Conservation (phyloP, 2,113 vertebrate species). For the Colaptes auratus region DNA sequence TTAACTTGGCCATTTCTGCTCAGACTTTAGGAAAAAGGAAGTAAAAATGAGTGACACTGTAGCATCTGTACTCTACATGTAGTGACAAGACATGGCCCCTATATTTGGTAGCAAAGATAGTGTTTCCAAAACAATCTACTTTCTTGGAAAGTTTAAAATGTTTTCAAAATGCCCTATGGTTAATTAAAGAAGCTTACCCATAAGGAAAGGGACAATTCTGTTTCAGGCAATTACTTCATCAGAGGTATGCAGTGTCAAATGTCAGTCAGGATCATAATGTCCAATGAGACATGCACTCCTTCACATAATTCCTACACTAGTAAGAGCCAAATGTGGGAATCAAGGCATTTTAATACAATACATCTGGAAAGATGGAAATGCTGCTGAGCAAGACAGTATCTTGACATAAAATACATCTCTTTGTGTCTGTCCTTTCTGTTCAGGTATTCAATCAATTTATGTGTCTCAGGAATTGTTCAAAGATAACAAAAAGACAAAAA, state of each 20-base stretch:
- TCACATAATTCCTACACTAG: not conserved
- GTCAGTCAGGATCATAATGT: not conserved
- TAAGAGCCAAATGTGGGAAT: not conserved
- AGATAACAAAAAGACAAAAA: not conserved
- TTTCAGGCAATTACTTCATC: not conserved
- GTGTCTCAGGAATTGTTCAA: not conserved
- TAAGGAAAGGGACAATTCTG: not conserved
- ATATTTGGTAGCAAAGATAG: rapidly evolving
- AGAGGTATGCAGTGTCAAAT: not conserved
- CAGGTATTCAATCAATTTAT: not conserved
- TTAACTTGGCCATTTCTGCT: not conserved
- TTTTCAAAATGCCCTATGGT: not conserved
- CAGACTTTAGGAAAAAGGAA: not conserved
- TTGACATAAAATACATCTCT: not conserved
- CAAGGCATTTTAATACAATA: not conserved
- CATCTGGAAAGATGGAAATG: not conserved
- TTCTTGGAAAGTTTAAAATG: not conserved
- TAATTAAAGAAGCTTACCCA: not conserved
- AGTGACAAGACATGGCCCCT: not conserved
- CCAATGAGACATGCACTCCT: not conserved
- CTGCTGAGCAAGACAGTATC: not conserved
- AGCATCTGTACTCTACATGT: not conserved
- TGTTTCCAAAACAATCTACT: not conserved
- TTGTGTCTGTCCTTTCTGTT: not conserved
- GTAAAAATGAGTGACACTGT: not conserved